Base-by-base conservation (phyloP, 2,113 vertebrate genomes). In the Nanorana parkeri region DNA sequence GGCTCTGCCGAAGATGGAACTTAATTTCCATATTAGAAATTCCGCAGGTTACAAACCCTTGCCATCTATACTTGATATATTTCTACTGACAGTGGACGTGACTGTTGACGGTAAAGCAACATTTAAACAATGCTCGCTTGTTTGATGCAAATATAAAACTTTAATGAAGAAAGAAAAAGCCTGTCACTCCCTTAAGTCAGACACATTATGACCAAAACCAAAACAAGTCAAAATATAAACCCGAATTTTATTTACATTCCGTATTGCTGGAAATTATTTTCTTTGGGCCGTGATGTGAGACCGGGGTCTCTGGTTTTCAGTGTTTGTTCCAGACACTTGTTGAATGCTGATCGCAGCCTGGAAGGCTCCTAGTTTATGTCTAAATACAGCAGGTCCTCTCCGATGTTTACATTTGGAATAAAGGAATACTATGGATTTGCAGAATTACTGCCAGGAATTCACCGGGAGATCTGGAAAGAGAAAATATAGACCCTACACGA, bases 371-470 rank as follows among this genome's bases (percentile, higher is more conserved):
- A 56, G 52, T 73, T 73, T 73, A 73, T 28, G 24, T 56, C 26
- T 56, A 73, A 29, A 73, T 56, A 73, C 3, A 29, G 52, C 21
- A 26, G 17, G 52, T 56, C 69, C 23, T 3, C 51, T 4, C 4
- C 54, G 6, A 21, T 73, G 26, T 73, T 56, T 56, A 73, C 26
- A 73, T 28, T 72, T 24, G 54, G 54, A 69, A 69, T 69, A 69
- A 69, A 51, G 66, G 4, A 47, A 13, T 13, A 13, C 66, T 68
- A n/a, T 68, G 17, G 20, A 68, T 21, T 68, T 68, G 20, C 8
- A 36, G 32, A 10, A 68, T 68, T 68, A 41, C 41, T 68, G 66
- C 28, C 66, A 68, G 36, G 41, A 68, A 41, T 41, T n/a, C 32
- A 47, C 41, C 41, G 41, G 41, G 41, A 47, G 41, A 47, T 47